These are phyloP conservation scores for Meles meles DNA, from an alignment of 2,113 vertebrate genomes.

Conservation along the genomic window DNA sequence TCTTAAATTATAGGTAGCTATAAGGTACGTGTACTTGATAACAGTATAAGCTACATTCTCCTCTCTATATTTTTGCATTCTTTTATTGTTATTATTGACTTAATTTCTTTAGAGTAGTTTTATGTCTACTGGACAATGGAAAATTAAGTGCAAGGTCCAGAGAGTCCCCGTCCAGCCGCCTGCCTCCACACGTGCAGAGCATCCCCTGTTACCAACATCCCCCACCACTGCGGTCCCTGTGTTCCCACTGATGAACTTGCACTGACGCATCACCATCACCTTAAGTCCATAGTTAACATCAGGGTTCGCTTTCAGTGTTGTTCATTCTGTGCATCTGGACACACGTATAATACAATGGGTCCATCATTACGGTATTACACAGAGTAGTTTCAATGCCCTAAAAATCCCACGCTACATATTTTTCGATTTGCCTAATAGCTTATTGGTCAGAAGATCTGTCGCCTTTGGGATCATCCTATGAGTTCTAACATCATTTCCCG, in stretches of 20 bases:
- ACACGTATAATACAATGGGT: not conserved
- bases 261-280: not conserved
- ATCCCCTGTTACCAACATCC: not conserved
- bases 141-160: not conserved
- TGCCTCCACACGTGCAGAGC: not conserved
- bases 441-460: conserved; percentile 85
- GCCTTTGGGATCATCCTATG: conserved; percentile 91
- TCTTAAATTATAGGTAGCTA: not conserved
- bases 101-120: not conserved
- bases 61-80: not conserved
- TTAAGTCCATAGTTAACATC: not conserved
- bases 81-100: not conserved
- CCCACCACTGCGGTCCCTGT: not conserved
- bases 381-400: not conserved
- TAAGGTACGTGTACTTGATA: not conserved
- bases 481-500: conserved; percentile 89
- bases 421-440: conserved; percentile 76
- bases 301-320: not conserved
- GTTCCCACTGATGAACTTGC: not conserved
- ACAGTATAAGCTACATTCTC: not conserved
- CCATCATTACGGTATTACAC: not conserved
- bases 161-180: not conserved
- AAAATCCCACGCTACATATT: not conserved
- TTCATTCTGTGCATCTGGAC: not conserved
- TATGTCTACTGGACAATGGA: not conserved